Evolutionary conservation across 2,888 invertebrate genomes (phyloP).

Genomic region (Anoncus sp.): DNA sequence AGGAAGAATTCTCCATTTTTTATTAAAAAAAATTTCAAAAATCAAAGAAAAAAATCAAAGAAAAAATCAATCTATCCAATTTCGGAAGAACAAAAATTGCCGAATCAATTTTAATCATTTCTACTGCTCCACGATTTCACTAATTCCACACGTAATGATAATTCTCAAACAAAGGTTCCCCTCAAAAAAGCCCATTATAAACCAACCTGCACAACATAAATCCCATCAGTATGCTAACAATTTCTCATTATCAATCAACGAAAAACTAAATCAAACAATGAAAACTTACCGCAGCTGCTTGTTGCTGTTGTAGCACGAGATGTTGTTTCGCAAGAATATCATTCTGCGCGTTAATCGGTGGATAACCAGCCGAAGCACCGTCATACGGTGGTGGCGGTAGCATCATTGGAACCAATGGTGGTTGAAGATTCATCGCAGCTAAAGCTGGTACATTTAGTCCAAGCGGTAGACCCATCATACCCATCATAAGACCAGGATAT

Average conservation of each 20-base stretch:
- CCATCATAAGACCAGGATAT: slow-evolving; percentile 96
- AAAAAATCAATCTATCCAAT: background rate
- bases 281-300: slow-evolving; percentile 79
- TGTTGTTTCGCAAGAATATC: slow-evolving; percentile 89
- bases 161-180: too few relatives aligned
- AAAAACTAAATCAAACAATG: slow-evolving; percentile 25
- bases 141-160: too few relatives aligned
- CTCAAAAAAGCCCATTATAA: too few relatives aligned
- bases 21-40: slow-evolving; percentile 1
- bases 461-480: slow-evolving; percentile 92
- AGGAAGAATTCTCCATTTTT: too few relatives aligned
- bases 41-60: too few relatives aligned
- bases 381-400: slow-evolving; percentile 93
- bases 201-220: too few relatives aligned
- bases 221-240: too few relatives aligned
- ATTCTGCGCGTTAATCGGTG: slow-evolving; percentile 80
- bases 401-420: slow-evolving; percentile 95
- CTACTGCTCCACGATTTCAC: too few relatives aligned
- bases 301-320: slow-evolving; percentile 86
- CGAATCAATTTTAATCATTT: too few relatives aligned
- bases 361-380: slow-evolving; percentile 77
- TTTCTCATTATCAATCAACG: too few relatives aligned
- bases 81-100: background rate
- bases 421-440: slow-evolving; percentile 98
- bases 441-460: slow-evolving; percentile 92